Evolutionary conservation across 2,888 invertebrate species (phyloP).

Genomic region (Nebria salina): DNA sequence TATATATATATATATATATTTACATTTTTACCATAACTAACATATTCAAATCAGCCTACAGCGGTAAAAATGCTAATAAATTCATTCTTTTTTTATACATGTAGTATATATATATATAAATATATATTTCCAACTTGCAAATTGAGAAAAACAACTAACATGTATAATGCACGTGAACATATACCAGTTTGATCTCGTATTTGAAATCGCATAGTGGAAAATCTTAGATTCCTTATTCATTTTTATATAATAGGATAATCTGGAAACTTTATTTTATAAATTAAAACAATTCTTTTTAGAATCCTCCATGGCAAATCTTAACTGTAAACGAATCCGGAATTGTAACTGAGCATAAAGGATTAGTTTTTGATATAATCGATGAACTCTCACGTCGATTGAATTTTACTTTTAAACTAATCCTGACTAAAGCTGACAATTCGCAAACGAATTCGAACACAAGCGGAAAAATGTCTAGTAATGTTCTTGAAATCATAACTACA

Average conservation of each 20-base stretch:
- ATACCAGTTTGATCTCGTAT: slow-evolving; percentile 12
- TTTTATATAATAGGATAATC: background rate
- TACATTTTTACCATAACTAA: slow-evolving; percentile 27
- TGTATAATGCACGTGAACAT: slow-evolving; percentile 23
- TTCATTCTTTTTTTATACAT: background rate
- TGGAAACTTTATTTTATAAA: background rate
- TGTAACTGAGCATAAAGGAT: slow-evolving; percentile 71
- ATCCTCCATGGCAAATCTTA: slow-evolving; percentile 88
- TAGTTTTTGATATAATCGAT: slow-evolving; percentile 82
- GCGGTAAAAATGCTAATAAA: slow-evolving; percentile 37
- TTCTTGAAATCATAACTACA: slow-evolving; percentile 55
- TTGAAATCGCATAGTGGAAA: background rate
- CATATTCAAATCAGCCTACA: slow-evolving; percentile 36
- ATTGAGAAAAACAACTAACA: slow-evolving; percentile 37
- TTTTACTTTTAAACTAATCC: slow-evolving; percentile 73
- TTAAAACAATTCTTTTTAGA: slow-evolving; percentile 66
- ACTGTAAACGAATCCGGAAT: slow-evolving; percentile 69
- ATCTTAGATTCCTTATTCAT: background rate
- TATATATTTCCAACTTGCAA: background rate
- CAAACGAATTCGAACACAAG: background rate
- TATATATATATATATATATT: slow-evolving; percentile 27
- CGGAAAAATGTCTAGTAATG: slow-evolving; percentile 49
- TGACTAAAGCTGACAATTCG: slow-evolving; percentile 50
- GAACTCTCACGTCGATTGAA: slow-evolving; percentile 81
- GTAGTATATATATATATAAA: background rate